Evolutionary conservation across 2,113 vertebrate genomes (phyloP).

Genomic region (Aptenodytes forsteri): DNA sequence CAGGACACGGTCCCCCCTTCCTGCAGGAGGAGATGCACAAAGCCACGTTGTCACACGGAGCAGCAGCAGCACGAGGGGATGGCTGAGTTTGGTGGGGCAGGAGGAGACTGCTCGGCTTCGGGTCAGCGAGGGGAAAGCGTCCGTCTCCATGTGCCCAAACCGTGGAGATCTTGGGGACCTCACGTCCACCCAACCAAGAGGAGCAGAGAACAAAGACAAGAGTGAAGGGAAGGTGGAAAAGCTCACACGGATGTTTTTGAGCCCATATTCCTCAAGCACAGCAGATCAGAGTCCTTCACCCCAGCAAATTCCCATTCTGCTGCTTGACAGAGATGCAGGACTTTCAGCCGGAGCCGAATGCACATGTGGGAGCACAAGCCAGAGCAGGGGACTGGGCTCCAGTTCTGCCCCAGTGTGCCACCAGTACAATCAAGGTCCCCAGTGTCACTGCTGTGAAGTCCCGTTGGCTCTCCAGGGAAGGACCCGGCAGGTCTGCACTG

Average conservation of each 20-base stretch:
- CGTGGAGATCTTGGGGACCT: no score
- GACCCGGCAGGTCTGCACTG: accelerated
- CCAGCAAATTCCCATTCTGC: neutral
- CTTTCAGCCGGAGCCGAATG: neutral
- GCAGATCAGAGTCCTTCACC: neutral
- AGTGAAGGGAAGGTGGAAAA: neutral
- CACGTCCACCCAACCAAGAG: neutral
- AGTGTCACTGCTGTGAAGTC: neutral
- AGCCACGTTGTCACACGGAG: accelerated
- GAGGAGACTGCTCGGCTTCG: accelerated
- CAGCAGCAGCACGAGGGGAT: neutral
- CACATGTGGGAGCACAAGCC: neutral
- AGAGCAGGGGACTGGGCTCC: neutral
- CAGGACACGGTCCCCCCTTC: accelerated
- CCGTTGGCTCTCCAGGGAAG: accelerated
- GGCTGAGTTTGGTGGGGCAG: neutral
- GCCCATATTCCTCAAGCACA: no score
- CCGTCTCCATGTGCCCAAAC: neutral
- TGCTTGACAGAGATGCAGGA: neutral
- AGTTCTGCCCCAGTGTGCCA: neutral
- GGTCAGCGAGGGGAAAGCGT: accelerated
- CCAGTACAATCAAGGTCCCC: neutral
- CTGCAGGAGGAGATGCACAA: neutral
- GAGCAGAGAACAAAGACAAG: neutral
- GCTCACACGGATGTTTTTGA: accelerated